Percentiles rank a stretch among this genome's conserved stretches.
phyloP scores from a whole-genome alignment of 1,140 invertebrate species.

The Anoplolepis gracilipes region DNA sequence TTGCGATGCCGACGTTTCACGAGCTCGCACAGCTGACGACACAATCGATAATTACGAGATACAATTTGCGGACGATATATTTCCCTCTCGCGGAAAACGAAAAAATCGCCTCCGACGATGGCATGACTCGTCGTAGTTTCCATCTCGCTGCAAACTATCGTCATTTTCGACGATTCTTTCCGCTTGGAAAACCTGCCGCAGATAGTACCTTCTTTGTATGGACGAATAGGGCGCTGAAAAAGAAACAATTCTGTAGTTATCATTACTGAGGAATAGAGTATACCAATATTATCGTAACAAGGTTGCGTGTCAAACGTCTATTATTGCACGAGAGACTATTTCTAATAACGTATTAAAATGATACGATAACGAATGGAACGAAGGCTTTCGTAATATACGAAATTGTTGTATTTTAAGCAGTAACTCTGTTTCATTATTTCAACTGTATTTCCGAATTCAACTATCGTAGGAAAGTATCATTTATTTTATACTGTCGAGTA shows the following conservation, averaged over 20 bases:
- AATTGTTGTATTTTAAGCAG: constrained; percentile 23
- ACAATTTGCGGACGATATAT: neutral
- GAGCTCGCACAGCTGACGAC: constrained; percentile 21
- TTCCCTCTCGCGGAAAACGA: no score
- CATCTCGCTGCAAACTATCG: neutral
- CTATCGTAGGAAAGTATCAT: neutral
- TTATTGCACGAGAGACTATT: neutral
- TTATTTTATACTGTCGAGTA: neutral
- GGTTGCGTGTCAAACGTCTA: constrained; percentile 3
- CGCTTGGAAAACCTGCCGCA: neutral
- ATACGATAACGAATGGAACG: constrained; percentile 15
- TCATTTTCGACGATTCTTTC: neutral
- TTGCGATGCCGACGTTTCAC: neutral
- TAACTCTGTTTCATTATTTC: neutral
- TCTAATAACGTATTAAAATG: constrained; percentile 12
- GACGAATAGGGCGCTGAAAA: neutral
- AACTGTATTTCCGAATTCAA: neutral
- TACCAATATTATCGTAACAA: neutral
- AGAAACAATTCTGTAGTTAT: neutral
- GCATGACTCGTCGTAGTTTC: neutral
- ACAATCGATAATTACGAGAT: constrained; percentile 42
- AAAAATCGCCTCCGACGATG: neutral
- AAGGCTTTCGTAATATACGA: constrained; percentile 2
- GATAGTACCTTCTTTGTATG: neutral
- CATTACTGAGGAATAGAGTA: neutral